Evolutionary conservation across 2,797 vertebrate genomes (phyloP), one percentile per base, ranked within the genome.

Genomic region (Megalops cyprinoides): DNA sequence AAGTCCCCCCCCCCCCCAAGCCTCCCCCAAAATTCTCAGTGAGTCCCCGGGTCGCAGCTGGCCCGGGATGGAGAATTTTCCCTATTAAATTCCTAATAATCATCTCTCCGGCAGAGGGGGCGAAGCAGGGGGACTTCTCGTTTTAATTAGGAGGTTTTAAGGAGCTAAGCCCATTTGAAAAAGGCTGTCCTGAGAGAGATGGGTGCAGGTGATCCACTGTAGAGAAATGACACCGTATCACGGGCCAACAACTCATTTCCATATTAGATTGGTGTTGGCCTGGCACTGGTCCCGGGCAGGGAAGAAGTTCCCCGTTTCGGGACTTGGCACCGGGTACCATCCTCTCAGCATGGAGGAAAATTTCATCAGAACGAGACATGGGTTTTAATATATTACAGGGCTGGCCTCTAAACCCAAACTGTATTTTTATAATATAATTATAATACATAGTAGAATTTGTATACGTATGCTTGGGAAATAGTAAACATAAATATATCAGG

Each of bases 1-100:
- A 84, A 90, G 88, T 91, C 92, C 92, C 92, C 92, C 93, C 90
- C 88, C 8, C 1, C 56, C 20, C 15, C 1, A 4, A 4, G 9
- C 56, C 85, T 81, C 74, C 95, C 96, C 96, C 94, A 95, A 74
- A 96, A 96, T 96, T 96, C 94, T 90, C 94, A 95, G 94, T 95
- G 94, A 95, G 96, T 95, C 93, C 92, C 15, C 94, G 95, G 96
- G 96, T 96, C 97, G 97, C 97, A 98, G 97, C 98, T 98, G 97
- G 97, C 95, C 93, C 95, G 96, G 96, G 96, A 96, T 95, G 94
- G 88, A 93, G 96, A 96, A 97, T 95, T 97, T 95, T 98, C 95
- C 96, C 96, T 96, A 98, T 99, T 99, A 98, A 98, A 98, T 97
- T 98, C 96, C 96, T 98, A 99, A 99, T 99, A 99, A 98, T 98